Conservation (phyloP, 2,888 invertebrate species). For the Cheilosia grossa region DNA sequence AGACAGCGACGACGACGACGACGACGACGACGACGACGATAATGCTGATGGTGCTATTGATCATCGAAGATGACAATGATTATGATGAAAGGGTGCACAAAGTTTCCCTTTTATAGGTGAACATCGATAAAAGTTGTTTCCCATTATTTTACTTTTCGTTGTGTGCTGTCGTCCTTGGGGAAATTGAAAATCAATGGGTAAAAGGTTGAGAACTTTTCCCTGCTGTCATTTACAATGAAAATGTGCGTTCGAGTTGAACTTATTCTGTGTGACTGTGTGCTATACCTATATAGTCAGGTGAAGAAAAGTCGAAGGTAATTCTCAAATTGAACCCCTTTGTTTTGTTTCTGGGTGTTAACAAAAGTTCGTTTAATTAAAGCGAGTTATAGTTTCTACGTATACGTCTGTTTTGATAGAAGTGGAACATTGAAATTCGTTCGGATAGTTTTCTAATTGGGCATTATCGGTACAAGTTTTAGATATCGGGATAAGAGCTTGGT, state of each 20-base stretch:
- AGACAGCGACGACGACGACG: neutral
- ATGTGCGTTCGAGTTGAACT: slow-evolving; percentile 55
- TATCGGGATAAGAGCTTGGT: neutral
- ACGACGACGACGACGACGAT: neutral
- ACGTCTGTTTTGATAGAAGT: neutral
- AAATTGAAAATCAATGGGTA: slow-evolving; percentile 59
- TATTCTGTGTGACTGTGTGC: slow-evolving; percentile 19
- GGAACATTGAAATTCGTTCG: neutral
- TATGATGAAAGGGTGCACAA: slow-evolving; percentile 54
- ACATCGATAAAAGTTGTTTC: slow-evolving; percentile 43
- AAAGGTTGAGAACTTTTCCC: slow-evolving; percentile 37
- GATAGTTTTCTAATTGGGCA: slow-evolving; percentile 7
- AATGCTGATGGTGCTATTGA: slow-evolving; percentile 47
- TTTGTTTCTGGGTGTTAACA: slow-evolving; percentile 1
- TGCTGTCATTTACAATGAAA: slow-evolving; percentile 32
- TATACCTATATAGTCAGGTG: slow-evolving; percentile 27
- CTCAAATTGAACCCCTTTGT: slow-evolving; percentile 18
- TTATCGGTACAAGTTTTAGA: neutral
- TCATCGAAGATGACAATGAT: slow-evolving; percentile 58
- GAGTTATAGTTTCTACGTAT: neutral
- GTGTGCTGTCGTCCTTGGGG: slow-evolving; percentile 29
- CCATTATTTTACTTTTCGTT: neutral
- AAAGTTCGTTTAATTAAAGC: slow-evolving; percentile 21
- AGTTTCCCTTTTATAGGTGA: slow-evolving; percentile 50
- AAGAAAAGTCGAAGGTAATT: slow-evolving; percentile 47